Percentiles rank a stretch among this genome's conserved stretches.
phyloP scores from a whole-genome alignment of 2,797 vertebrate species.

The Poecilia wingei region DNA sequence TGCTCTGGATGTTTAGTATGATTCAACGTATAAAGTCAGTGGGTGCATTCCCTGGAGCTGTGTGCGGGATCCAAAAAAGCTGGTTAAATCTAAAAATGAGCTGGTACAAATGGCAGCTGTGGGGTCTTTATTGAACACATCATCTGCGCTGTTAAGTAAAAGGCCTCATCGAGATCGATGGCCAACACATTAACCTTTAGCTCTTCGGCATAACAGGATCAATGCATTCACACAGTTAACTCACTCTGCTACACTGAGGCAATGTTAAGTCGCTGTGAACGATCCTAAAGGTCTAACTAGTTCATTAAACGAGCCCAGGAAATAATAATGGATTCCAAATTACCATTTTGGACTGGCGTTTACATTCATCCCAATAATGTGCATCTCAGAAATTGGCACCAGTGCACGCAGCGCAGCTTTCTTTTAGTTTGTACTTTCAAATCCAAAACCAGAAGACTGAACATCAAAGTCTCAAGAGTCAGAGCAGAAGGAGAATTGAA shows the following conservation, averaged over 20 bases:
- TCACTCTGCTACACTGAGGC: constrained; percentile 46
- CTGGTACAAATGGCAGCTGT: constrained; percentile 39
- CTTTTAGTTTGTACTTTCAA: background rate
- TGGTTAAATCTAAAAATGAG: constrained; percentile 45
- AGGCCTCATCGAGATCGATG: constrained; percentile 79
- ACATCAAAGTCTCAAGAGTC: background rate
- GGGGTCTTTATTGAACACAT: constrained; percentile 57
- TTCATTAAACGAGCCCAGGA: constrained; percentile 42
- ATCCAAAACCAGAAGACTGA: background rate
- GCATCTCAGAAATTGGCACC: constrained; percentile 5
- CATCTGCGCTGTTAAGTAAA: constrained; percentile 74
- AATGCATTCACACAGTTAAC: constrained; percentile 68
- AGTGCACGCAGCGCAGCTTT: background rate
- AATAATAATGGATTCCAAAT: constrained; percentile 40
- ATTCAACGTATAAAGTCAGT: constrained; percentile 37
- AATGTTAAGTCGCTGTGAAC: constrained; percentile 44
- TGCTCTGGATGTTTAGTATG: background rate
- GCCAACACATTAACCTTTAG: constrained; percentile 82
- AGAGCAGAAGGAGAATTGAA: background rate
- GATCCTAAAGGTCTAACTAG: constrained; percentile 31
- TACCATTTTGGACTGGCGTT: constrained; percentile 25
- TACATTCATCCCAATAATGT: constrained; percentile 34
- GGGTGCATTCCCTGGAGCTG: constrained; percentile 9
- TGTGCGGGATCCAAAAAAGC: constrained; percentile 33
- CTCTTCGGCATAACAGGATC: constrained; percentile 73